phyloP scores from a whole-genome alignment of 2,113 vertebrate genomes.

The Pelvicachromis taeniatus region DNA sequence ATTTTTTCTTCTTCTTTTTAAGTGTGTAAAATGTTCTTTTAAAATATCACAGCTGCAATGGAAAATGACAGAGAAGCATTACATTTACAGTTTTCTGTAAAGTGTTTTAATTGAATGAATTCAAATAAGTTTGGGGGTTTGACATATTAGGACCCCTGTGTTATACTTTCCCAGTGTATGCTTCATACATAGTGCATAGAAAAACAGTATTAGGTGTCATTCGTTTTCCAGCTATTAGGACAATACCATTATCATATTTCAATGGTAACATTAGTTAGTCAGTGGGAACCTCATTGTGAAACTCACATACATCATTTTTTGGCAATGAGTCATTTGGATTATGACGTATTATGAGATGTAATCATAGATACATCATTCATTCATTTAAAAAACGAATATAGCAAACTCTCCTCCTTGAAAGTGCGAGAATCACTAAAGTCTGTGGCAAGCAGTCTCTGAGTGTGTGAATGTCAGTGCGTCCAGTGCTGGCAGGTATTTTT shows the following conservation, averaged over 20 bases:
- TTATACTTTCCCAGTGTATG: rapidly evolving
- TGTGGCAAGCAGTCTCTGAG: background rate
- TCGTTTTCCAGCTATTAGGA: background rate
- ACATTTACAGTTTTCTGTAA: background rate
- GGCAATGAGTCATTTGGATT: background rate
- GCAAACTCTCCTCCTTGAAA: background rate
- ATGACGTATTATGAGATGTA: background rate
- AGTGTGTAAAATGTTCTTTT: background rate
- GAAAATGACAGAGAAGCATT: background rate
- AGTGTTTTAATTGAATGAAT: background rate
- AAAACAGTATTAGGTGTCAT: background rate
- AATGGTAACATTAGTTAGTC: background rate
- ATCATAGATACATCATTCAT: background rate
- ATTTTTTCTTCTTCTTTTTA: rapidly evolving
- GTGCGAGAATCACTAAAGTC: background rate
- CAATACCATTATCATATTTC: background rate
- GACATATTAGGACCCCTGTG: background rate
- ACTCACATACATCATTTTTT: background rate
- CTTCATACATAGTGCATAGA: background rate
- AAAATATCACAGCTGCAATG: background rate
- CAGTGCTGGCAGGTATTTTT: background rate
- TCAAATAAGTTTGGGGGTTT: background rate
- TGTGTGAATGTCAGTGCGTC: background rate
- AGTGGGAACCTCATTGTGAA: background rate
- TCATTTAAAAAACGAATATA: background rate